Percentiles rank a stretch among this genome's conserved stretches.
Evolutionary conservation across 2,888 invertebrate genomes (phyloP).

Genomic region (Temnothorax ravouxi): DNA sequence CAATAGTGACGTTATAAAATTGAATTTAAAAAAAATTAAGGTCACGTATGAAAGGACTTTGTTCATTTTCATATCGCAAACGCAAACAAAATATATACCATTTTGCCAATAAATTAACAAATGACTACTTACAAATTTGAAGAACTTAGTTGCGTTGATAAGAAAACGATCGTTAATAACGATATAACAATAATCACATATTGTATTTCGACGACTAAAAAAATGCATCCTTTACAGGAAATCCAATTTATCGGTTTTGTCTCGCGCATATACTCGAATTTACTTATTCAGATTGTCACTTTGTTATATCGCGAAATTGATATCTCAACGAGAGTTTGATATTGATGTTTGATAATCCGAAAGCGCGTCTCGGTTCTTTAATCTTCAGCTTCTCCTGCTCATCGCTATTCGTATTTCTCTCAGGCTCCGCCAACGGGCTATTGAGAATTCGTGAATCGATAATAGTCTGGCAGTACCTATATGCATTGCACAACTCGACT

Average conservation of each 20-base stretch:
- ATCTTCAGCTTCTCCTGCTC: conserved; percentile 17
- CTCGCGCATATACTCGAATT: neutral
- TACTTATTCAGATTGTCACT: conserved; percentile 25
- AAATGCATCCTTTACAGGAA: neutral
- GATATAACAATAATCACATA: neutral
- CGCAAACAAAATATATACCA: neutral
- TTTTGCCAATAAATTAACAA: neutral
- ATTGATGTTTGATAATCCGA: conserved; percentile 13
- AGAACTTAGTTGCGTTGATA: neutral
- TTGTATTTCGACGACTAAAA: neutral
- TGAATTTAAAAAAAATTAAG: neutral
- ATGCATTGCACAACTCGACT: conserved; percentile 17
- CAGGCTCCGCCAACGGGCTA: conserved; percentile 36
- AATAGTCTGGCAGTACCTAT: conserved; percentile 56
- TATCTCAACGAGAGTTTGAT: conserved; percentile 22
- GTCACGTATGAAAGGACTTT: neutral
- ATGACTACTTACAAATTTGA: neutral
- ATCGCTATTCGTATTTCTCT: conserved; percentile 38
- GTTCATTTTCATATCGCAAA: too few species aligned
- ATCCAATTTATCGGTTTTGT: neutral
- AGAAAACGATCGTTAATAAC: neutral
- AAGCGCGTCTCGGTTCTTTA: conserved; percentile 17
- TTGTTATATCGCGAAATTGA: conserved; percentile 18
- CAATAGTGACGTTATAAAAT: neutral
- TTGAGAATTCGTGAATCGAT: conserved; percentile 65